A percentile compares a stretch with the other conserved stretches of the same genome.
These are phyloP conservation scores for Leptoclinus maculatus DNA, from an alignment of 2,797 vertebrate genomes.

Conservation along the genomic window DNA sequence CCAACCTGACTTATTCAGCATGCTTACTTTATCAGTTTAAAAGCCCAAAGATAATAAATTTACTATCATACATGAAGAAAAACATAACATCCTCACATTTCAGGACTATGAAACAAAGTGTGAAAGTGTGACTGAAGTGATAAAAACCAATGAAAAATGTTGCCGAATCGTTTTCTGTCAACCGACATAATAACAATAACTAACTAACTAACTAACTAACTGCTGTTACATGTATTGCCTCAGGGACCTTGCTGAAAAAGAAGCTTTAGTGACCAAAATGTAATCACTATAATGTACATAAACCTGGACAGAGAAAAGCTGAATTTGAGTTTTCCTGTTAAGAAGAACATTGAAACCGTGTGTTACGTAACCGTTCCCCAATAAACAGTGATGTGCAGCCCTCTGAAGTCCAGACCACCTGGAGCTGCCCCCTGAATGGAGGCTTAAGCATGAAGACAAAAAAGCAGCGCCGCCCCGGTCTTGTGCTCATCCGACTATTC, in stretches of 20 bases:
- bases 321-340: not conserved
- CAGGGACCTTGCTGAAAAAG: not conserved
- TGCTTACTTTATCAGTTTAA: not conserved
- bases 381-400: constrained; percentile 11
- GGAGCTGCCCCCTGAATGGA: constrained; percentile 63
- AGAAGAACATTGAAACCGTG: constrained; percentile 3
- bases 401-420: constrained; percentile 55
- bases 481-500: constrained; percentile 63
- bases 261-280: not conserved
- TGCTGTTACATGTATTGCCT: not conserved
- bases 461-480: constrained; percentile 56
- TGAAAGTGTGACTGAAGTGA: not conserved
- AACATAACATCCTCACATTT: constrained; percentile 2
- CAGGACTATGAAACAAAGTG: not conserved
- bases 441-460: constrained; percentile 67
- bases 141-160: not conserved
- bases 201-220: not conserved
- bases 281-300: not conserved
- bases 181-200: not conserved
- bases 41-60: not conserved
- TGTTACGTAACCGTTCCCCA: constrained; percentile 13
- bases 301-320: not conserved
- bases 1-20: not conserved
- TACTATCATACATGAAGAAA: not conserved
- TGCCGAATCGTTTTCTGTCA: not conserved